These are phyloP conservation scores for Ooceraea biroi DNA, from an alignment of 1,140 invertebrate species.

Conservation along the genomic window DNA sequence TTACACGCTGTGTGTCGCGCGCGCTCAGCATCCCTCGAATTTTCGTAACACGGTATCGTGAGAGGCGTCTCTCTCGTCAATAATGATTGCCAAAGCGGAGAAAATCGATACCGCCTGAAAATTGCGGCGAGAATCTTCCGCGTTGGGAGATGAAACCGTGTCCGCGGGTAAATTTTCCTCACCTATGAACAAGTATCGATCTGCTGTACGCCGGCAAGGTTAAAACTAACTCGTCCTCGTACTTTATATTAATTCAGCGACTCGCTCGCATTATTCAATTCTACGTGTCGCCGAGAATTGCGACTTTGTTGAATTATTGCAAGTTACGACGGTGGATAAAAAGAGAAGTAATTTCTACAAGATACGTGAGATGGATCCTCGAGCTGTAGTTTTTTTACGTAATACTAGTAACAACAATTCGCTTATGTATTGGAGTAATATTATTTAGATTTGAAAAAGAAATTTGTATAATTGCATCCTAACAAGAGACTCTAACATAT, in stretches of 20 bases:
- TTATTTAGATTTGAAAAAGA: not conserved
- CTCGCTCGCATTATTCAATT: conserved; percentile 24
- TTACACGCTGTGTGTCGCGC: conserved; percentile 8
- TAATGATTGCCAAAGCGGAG: conserved; percentile 46
- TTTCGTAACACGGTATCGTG: conserved; percentile 47
- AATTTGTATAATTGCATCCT: conserved; percentile 12
- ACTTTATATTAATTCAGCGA: conserved; percentile 33
- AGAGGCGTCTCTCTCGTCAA: conserved; percentile 43
- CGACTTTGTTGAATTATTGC: not conserved
- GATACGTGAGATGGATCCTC: no score
- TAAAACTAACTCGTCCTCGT: conserved; percentile 45
- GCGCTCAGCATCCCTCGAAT: conserved; percentile 38
- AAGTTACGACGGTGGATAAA: no score
- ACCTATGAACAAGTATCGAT: conserved; percentile 58
- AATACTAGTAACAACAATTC: no score
- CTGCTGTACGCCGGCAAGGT: conserved; percentile 27
- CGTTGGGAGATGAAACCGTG: conserved; percentile 42
- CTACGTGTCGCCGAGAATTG: not conserved
- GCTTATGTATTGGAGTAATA: no score
- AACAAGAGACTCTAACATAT: not conserved
- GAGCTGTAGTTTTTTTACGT: no score
- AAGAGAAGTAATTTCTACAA: no score
- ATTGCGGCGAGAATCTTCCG: conserved; percentile 45
- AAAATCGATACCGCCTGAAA: conserved; percentile 54
- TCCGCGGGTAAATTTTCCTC: conserved; percentile 57